Evolutionary conservation across 1,140 invertebrate species (phyloP).

Genomic region (Teleopsis dalmanni): DNA sequence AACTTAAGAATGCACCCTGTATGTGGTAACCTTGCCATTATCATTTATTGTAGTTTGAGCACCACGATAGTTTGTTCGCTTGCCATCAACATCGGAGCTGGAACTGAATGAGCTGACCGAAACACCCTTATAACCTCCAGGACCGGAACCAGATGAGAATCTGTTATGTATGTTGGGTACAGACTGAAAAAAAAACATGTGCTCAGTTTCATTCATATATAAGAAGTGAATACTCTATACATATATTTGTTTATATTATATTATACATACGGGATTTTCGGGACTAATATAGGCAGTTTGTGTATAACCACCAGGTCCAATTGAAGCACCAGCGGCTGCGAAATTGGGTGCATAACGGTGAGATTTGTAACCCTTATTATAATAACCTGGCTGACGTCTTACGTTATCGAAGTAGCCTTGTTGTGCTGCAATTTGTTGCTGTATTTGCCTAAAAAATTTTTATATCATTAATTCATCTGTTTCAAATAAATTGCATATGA

Average conservation of each 20-base stretch:
- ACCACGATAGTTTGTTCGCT: conserved; percentile 48
- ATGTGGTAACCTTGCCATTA: conserved; percentile 59
- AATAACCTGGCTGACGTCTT: conserved; percentile 19
- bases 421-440: conserved; percentile 39
- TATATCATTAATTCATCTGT: background rate
- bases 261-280: conserved; percentile 48
- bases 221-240: background rate
- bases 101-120: conserved; percentile 57
- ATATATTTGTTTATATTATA: background rate
- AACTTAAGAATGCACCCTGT: conserved; percentile 47
- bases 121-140: conserved; percentile 49
- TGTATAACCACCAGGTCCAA: conserved; percentile 47
- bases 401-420: conserved; percentile 28
- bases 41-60: conserved; percentile 62
- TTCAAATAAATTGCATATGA: background rate
- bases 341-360: conserved; percentile 40
- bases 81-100: conserved; percentile 53
- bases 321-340: conserved; percentile 42
- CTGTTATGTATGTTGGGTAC: conserved; percentile 53
- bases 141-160: conserved; percentile 43
- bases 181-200: conserved; percentile 43
- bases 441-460: conserved; percentile 24
- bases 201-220: background rate
- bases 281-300: conserved; percentile 53
- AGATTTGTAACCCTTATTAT: conserved; percentile 12